Base-by-base conservation (phyloP, 2,888 invertebrate species). In the Poecilobothrus nobilitatus region DNA sequence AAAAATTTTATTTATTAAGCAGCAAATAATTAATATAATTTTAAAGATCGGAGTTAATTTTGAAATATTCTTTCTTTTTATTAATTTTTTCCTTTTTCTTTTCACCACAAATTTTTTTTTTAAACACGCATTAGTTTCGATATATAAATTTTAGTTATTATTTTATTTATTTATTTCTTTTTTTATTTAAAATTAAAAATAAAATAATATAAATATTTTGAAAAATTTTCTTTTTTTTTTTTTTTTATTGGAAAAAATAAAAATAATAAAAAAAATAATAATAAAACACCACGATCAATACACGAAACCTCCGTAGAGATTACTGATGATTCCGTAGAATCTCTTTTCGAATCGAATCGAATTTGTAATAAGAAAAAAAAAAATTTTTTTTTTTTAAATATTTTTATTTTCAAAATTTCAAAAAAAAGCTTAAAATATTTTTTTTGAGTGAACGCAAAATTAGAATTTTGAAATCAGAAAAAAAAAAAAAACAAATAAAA, bases 291-390 rank as follows among this genome's bases (percentile, higher is more conserved):
- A 63, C 27, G 63, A 63, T 63, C 63, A 63, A 27, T 63, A 79
- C 78, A 79, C 81, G 79, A 80, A 81, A 80, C 80, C 80, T 80
- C 81, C 80, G 81, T 79, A 79, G 80, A 80, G 80, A 81, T 79
- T 80, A 80, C 80, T 80, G 79, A 80, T 53, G 53, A 18, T 53
- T 53, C 53, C 53, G 53, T 53, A 15, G 74, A 71, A 73, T 70
- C 69, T 69, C 69, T 71, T 71, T 68, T 72, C 69, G 70, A 67
- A 68, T 68, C 22, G 68, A 34, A 27, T 63, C 67, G 65, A 67
- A 65, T 62, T 63, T 63, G 2, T 20, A 22, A 63, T 27, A 27
- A 22, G 12, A 22, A 22, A 63, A 63, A 22, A 22, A 5, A 27
- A 22, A 10, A 27, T 27, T 27, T 27, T 27, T 37, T 37, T 37